A percentile compares a stretch with the other conserved stretches of the same genome.
Conservation (phyloP, 2,113 vertebrate species). For the Cepphus grylle region DNA sequence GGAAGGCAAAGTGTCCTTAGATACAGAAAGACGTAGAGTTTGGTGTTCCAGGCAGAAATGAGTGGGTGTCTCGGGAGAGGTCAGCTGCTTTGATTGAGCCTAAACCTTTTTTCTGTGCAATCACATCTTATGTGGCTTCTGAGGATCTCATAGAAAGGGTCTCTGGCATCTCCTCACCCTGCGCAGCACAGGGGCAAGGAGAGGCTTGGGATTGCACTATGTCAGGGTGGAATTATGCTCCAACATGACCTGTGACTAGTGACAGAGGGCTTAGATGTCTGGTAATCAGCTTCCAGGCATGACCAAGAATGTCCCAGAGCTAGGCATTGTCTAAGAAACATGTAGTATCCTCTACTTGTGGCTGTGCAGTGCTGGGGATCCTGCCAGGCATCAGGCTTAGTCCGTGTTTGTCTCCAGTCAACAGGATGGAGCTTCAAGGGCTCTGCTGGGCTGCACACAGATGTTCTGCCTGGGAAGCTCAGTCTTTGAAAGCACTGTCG, state of each 20-base stretch:
- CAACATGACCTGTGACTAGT: accelerated
- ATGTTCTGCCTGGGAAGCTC: neutral
- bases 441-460: neutral
- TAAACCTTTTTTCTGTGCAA: neutral
- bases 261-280: neutral
- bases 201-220: neutral
- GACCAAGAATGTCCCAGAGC: neutral
- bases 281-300: neutral
- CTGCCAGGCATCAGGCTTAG: neutral
- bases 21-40: accelerated
- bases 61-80: neutral
- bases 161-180: neutral
- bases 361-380: neutral
- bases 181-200: accelerated
- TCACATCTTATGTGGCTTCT: neutral
- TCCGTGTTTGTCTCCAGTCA: accelerated
- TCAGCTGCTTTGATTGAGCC: neutral
- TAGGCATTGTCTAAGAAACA: neutral
- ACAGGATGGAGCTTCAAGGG: neutral
- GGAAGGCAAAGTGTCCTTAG: neutral
- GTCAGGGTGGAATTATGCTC: neutral
- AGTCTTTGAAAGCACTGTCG: neutral
- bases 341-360: neutral
- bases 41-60: neutral
- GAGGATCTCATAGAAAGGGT: accelerated